Conservation (phyloP, 1,140 invertebrate species). For the Hyposmocoma kahamanoa region DNA sequence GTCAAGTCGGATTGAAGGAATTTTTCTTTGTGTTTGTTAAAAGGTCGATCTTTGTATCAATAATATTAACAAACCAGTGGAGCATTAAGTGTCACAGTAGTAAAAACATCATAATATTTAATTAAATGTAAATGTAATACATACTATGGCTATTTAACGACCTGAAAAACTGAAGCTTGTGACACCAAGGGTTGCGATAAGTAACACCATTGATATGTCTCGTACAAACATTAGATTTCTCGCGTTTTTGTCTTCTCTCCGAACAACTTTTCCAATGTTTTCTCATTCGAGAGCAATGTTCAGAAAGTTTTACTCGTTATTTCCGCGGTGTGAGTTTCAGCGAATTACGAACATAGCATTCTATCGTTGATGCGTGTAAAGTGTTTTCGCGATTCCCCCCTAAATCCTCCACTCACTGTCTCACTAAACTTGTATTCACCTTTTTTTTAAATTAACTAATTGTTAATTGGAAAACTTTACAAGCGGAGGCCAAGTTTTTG, state of each 20-base stretch:
- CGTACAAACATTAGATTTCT: conserved; percentile 6
- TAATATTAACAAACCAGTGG: no score
- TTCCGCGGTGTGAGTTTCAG: conserved; percentile 42
- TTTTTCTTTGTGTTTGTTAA: no score
- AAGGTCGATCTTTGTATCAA: no score
- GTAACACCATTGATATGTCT: no score
- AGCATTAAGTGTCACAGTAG: no score
- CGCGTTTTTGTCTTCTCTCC: conserved; percentile 50
- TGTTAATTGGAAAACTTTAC: conserved; percentile 56
- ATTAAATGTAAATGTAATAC: no score
- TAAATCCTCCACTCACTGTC: conserved; percentile 38
- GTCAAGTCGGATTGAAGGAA: no score
- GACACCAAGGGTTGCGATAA: no score
- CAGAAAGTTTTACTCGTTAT: conserved; percentile 53
- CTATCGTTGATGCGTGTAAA: conserved; percentile 56
- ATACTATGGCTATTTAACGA: no score
- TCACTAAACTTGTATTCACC: conserved; percentile 10
- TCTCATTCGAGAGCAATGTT: conserved; percentile 48
- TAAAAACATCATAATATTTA: no score
- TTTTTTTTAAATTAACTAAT: conserved; percentile 62
- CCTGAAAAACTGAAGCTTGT: no score
- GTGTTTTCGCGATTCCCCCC: conserved; percentile 46
- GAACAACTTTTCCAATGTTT: conserved; percentile 56
- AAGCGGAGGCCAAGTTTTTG: conserved; percentile 23
- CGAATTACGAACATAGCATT: conserved; percentile 48